A percentile compares a stretch with the other conserved stretches of the same genome.
Conservation (phyloP, 2,888 invertebrate genomes). For the Cantharis flavilabris region DNA sequence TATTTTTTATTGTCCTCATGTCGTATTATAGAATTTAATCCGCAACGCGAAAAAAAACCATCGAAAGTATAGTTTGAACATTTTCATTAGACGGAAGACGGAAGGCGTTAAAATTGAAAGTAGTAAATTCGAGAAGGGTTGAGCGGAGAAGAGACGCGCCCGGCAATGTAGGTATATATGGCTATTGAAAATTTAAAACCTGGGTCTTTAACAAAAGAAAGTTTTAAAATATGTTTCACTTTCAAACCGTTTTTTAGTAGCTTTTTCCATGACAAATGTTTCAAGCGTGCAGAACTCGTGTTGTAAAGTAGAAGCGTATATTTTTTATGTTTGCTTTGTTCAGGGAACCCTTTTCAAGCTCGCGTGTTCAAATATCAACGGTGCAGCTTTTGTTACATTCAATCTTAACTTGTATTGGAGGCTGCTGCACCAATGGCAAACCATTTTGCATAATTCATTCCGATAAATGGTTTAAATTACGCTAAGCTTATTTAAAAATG, state of each 20-base stretch:
- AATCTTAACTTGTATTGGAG: conserved; percentile 28
- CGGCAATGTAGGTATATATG: not conserved
- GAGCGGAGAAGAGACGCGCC: not conserved
- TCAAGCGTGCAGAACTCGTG: conserved; percentile 49
- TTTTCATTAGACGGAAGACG: not conserved
- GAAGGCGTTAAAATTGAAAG: not conserved
- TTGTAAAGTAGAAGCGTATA: conserved; percentile 45
- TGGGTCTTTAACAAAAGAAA: conserved; percentile 27
- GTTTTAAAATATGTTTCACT: conserved; percentile 37
- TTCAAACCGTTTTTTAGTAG: conserved; percentile 32
- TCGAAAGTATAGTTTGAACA: not conserved
- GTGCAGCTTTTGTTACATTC: conserved; percentile 31
- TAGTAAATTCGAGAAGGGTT: not conserved
- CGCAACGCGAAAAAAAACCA: conserved; percentile 38
- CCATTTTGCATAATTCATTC: conserved; percentile 41
- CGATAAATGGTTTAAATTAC: conserved; percentile 34
- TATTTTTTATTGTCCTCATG: conserved; percentile 47
- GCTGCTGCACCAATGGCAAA: conserved; percentile 31
- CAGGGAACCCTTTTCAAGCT: conserved; percentile 41
- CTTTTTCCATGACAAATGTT: conserved; percentile 44
- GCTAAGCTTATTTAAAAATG: conserved; percentile 21
- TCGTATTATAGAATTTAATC: conserved; percentile 44
- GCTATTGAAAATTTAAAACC: conserved; percentile 9
- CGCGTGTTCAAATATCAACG: conserved; percentile 46
- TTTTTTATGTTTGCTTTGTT: conserved; percentile 42